A percentile compares a stretch with the other conserved stretches of the same genome.
These are phyloP conservation scores for Parus major DNA, from an alignment of 2,113 vertebrate genomes.

Conservation along the genomic window DNA sequence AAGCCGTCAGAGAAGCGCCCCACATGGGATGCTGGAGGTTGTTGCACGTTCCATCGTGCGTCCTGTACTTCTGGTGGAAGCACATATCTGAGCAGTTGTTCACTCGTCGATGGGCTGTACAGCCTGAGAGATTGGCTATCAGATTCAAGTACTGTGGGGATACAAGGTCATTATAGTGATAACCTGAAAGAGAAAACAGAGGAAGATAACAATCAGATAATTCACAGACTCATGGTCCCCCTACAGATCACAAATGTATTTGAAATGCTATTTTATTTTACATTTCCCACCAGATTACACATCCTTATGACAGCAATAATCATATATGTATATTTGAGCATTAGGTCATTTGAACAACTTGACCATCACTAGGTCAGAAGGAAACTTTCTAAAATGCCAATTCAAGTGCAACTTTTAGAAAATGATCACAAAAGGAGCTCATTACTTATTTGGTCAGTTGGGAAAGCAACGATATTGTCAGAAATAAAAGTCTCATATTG, in stretches of 20 bases:
- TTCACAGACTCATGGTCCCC: background rate
- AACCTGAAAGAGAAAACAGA: conserved; percentile 77
- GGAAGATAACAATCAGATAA: background rate
- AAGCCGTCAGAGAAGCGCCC: conserved; percentile 94
- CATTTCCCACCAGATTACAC: background rate
- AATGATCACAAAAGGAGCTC: background rate
- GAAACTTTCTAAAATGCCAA: background rate
- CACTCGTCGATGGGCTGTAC: conserved; percentile 90
- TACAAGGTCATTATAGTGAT: conserved; percentile 97
- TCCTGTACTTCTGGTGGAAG: conserved; percentile 96
- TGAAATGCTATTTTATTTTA: background rate
- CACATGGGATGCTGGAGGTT: conserved; percentile 98
- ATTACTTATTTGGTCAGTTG: background rate
- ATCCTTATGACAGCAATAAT: background rate
- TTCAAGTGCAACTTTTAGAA: background rate
- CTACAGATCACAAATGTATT: background rate
- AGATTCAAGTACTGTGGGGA: conserved; percentile 93
- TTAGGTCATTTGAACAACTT: background rate
- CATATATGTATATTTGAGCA: background rate
- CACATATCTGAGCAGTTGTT: conserved; percentile 99
- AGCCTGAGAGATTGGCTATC: conserved; percentile 96
- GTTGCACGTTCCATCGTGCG: conserved; percentile 95
- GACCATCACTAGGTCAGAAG: background rate
- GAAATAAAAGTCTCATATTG: background rate
- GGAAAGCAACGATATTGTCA: background rate